Conservation (phyloP, 2,113 vertebrate species). For the Panthera tigris region DNA sequence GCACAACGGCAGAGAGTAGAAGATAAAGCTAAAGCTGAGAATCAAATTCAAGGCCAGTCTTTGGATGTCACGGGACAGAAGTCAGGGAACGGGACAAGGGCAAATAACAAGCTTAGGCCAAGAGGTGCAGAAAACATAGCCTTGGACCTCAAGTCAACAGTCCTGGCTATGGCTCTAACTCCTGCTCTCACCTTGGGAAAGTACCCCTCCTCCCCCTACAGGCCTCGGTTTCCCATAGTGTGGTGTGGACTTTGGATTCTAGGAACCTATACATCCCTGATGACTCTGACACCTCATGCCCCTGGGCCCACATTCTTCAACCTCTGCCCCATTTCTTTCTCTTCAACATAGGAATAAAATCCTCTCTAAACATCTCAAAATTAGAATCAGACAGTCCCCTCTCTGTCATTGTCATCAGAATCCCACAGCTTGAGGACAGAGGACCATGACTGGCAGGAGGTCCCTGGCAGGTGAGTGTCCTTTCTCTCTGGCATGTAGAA, state of each 20-base stretch:
- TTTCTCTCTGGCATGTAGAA: background rate
- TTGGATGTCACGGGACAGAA: too few relatives aligned
- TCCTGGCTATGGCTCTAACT: background rate
- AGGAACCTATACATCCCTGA: background rate
- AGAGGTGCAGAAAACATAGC: background rate
- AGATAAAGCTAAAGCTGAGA: background rate
- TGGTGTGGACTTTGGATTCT: background rate
- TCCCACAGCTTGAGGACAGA: background rate
- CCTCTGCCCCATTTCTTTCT: background rate
- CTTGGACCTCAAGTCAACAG: background rate
- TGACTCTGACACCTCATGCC: rapidly evolving
- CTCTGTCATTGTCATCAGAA: background rate
- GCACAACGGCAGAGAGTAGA: background rate
- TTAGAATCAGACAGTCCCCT: background rate
- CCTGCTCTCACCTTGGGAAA: background rate
- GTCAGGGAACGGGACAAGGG: rapidly evolving
- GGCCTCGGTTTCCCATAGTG: background rate
- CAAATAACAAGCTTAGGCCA: background rate
- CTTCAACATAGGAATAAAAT: background rate
- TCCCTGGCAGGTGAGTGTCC: background rate
- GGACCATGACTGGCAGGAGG: background rate
- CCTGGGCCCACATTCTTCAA: background rate
- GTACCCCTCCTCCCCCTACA: rapidly evolving
- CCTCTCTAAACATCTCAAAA: background rate
- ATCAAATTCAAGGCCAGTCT: background rate